A percentile compares a stretch with the other conserved stretches of the same genome.
Evolutionary conservation across 2,797 vertebrate species (phyloP).

Genomic region (Euthynnus affinis): DNA sequence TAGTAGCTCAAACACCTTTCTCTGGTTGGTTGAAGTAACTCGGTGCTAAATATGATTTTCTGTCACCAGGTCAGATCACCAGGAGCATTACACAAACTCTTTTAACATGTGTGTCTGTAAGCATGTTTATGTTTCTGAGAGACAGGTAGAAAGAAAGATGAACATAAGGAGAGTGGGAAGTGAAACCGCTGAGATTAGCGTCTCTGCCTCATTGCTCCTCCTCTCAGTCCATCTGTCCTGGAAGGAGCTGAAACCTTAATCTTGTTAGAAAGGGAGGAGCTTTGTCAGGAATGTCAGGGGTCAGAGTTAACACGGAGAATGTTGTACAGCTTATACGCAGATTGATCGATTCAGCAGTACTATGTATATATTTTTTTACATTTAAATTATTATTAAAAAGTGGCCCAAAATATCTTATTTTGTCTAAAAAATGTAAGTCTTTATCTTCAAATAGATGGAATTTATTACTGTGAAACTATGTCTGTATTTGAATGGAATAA

Average conservation of each 20-base stretch:
- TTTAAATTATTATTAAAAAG: not conserved
- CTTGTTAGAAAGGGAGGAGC: constrained; percentile 66
- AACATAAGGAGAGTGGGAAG: constrained; percentile 13
- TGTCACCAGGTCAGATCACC: not conserved
- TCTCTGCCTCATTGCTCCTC: constrained; percentile 20
- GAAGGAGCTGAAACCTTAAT: constrained; percentile 77
- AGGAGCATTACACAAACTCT: not conserved
- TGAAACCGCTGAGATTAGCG: constrained; percentile 51
- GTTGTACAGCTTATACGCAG: not conserved
- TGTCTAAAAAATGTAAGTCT: constrained; percentile 22
- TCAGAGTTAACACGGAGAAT: constrained; percentile 27
- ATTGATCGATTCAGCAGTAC: not conserved
- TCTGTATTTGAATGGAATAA: constrained; percentile 11
- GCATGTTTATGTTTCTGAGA: constrained; percentile 23
- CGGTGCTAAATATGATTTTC: too few relatives aligned
- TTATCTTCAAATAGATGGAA: constrained; percentile 23
- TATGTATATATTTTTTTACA: too few relatives aligned
- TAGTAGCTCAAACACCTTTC: not conserved
- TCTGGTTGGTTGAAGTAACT: not conserved
- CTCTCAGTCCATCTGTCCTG: constrained; percentile 67
- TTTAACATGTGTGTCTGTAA: constrained; percentile 5
- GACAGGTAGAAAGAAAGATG: constrained; percentile 4
- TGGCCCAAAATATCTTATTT: not conserved
- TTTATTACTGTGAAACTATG: constrained; percentile 3
- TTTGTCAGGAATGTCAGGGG: constrained; percentile 10